These are phyloP conservation scores for Cydia amplana DNA, from an alignment of 1,140 invertebrate genomes.

Conservation along the genomic window DNA sequence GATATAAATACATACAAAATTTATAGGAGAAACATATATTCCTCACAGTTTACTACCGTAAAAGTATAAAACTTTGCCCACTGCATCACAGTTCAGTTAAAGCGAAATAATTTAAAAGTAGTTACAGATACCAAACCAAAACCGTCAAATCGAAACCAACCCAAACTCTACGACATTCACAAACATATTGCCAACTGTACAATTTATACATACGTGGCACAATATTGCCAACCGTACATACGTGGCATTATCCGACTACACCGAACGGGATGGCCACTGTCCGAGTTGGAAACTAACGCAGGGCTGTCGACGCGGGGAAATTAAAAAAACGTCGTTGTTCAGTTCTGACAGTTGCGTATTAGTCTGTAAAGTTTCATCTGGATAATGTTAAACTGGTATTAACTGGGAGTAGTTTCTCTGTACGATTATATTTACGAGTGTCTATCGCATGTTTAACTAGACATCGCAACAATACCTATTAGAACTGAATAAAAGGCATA, in stretches of 20 bases:
- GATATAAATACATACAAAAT: no score
- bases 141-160: background rate
- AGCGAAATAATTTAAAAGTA: no score
- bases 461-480: no score
- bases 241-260: conserved; percentile 41
- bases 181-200: background rate
- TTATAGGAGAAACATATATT: no score
- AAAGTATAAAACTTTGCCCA: no score
- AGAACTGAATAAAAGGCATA: no score
- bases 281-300: conserved; percentile 64
- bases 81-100: no score
- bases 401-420: background rate
- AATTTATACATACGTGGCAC: background rate
- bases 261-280: conserved; percentile 55
- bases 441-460: background rate
- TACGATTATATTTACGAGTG: background rate
- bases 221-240: background rate
- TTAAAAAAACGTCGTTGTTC: conserved; percentile 32
- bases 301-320: conserved; percentile 42
- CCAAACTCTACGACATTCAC: background rate
- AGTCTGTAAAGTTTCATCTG: conserved; percentile 16
- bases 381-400: conserved; percentile 18
- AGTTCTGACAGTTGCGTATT: conserved; percentile 34
- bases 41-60: no score
- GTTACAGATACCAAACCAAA: no score